Base-by-base conservation (phyloP, 2,888 invertebrate species). In the Caenorhabditis zanzibari region DNA sequence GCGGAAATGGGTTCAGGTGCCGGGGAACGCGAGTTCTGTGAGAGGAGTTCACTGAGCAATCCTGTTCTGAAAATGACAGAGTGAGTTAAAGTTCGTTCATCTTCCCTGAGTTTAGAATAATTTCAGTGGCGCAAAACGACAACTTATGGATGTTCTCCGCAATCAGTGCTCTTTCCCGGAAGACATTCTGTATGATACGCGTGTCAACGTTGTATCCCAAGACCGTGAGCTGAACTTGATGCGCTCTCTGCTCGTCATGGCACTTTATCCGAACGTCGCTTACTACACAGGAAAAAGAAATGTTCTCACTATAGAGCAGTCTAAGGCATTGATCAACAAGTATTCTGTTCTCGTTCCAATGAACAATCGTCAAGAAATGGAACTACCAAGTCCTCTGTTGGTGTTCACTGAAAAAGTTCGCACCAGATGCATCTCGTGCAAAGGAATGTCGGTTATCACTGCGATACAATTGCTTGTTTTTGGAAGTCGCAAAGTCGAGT, bases 321-420 rank as follows among this genome's bases (percentile, higher is more conserved):
- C 96, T 92, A 95, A 96, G 0, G 98, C 98, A 0, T 94, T 99
- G 1, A 96, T 99, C 84, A 97, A 98, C 93, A 98, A 98, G 93
- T 96, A 97, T 0, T 98, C 98, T 0, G 97, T 98, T 3, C 97
- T 98, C 94, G 96, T 96, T 28, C 84, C 85, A 12, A 63, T 85
- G 93, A 95, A 95, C 90, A 96, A 96, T 92, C 94, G 95, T 68
- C 96, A 96, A 66, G 84, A 88, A 19, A 61, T 84, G 22, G 73
- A 85, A n/a, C 98, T 98, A 92, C 96, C 96, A 0, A 97, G 96
- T 86, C 98, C 98, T 0, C 95, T 97, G 93, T 97, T 99, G 93
- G 96, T 99, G 76, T 99, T 98, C 93, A 97, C 98, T 0, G 98
- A 99, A 94, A 99, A 99, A 94, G 95, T 98, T 75, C 95, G 98